A percentile compares a stretch with the other conserved stretches of the same genome.
phyloP scores from a whole-genome alignment of 2,113 vertebrate genomes.

The Arvicanthis niloticus region DNA sequence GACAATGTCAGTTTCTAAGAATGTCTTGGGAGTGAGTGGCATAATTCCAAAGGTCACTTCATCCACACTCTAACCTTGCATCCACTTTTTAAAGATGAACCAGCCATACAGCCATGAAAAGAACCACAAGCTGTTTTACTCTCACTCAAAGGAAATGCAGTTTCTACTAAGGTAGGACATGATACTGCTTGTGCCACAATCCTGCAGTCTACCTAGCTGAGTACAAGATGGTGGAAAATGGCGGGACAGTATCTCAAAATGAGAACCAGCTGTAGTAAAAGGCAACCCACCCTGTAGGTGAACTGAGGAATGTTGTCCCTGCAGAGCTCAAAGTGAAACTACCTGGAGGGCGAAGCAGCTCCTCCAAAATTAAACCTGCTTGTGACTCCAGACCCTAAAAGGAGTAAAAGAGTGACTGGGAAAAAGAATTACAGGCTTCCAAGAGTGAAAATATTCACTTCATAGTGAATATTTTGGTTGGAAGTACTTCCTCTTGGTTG shows the following conservation, averaged over 20 bases:
- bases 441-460: not conserved
- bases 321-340: constrained; percentile 86
- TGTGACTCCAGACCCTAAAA: constrained; percentile 76
- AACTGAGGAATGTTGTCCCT: constrained; percentile 73
- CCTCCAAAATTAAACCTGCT: constrained; percentile 88
- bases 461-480: not conserved
- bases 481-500: not conserved
- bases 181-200: constrained; percentile 81
- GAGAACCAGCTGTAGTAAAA: constrained; percentile 82
- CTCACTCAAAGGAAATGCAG: constrained; percentile 86
- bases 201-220: constrained; percentile 71
- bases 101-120: constrained; percentile 4
- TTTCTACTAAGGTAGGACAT: constrained; percentile 71
- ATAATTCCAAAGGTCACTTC: constrained; percentile 46
- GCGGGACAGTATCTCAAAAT: constrained; percentile 77
- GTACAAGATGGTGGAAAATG: constrained; percentile 79
- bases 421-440: not conserved
- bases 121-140: constrained; percentile 32
- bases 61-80: constrained; percentile 26
- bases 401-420: not conserved
- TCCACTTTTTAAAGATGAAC: constrained; percentile 31
- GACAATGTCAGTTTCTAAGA: constrained; percentile 50
- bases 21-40: constrained; percentile 42
- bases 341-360: constrained; percentile 44
- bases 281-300: constrained; percentile 79